Percentiles rank a stretch among this genome's conserved stretches.
Evolutionary conservation across 1,140 invertebrate genomes (phyloP).

Genomic region (Cyphomyrmex costatus): DNA sequence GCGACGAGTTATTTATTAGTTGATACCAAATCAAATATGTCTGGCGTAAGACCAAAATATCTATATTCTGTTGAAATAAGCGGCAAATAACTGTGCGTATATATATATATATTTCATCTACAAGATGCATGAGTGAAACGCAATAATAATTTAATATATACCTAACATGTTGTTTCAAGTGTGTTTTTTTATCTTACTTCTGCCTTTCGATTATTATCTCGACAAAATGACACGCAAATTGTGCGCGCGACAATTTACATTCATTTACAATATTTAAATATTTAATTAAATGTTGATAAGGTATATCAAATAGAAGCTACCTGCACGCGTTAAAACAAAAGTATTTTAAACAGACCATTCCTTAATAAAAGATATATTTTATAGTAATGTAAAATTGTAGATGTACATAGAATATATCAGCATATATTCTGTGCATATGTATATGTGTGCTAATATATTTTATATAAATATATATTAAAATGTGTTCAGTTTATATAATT

Average conservation of each 20-base stretch:
- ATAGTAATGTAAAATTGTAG: not conserved
- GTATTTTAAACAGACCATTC: no score
- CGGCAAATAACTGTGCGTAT: not conserved
- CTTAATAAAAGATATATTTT: not conserved
- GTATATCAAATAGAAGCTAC: not conserved
- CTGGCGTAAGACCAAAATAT: not conserved
- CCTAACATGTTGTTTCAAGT: not conserved
- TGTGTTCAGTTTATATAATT: not conserved
- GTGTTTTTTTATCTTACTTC: not conserved
- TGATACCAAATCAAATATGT: not conserved
- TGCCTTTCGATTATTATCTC: not conserved
- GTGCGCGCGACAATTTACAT: not conserved
- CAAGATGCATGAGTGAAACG: not conserved
- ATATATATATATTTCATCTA: not conserved
- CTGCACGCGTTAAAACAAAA: no score
- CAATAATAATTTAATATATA: not conserved
- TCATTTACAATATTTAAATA: not conserved
- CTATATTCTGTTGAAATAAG: not conserved
- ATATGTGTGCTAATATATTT: not conserved
- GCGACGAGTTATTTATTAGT: not conserved
- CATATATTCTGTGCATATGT: not conserved
- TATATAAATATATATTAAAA: not conserved
- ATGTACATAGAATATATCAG: not conserved
- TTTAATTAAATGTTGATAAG: not conserved
- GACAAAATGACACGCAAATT: not conserved